Conservation (phyloP, 35 echinoderm and acorn worm genomes). For the Chiridota heheva region DNA sequence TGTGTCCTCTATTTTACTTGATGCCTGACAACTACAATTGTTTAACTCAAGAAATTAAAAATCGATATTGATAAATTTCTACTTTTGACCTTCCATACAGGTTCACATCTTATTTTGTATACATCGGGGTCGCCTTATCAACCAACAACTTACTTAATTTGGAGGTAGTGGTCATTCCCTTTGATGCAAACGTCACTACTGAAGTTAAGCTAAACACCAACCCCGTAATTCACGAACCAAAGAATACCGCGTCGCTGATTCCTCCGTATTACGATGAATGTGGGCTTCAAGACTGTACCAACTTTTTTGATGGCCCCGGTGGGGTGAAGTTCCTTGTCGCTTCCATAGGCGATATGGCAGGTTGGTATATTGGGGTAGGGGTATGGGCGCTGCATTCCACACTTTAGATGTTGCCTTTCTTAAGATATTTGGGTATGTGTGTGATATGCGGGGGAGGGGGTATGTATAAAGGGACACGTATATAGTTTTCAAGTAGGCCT, state of each 20-base stretch:
- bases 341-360: slow-evolving; percentile 40
- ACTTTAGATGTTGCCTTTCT: too few species aligned
- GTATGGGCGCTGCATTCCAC: too few species aligned
- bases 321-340: slow-evolving; percentile 30
- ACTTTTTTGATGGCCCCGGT: slow-evolving; percentile 21
- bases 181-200: not conserved
- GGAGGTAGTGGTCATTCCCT: not conserved
- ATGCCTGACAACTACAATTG: too few species aligned
- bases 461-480: too few species aligned
- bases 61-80: too few species aligned
- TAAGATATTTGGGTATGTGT: too few species aligned
- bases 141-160: slow-evolving; percentile 43
- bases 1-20: too few species aligned
- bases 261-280: slow-evolving; percentile 37
- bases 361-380: too few species aligned
- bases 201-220: not conserved
- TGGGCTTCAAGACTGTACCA: slow-evolving; percentile 17
- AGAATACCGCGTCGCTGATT: slow-evolving; percentile 20
- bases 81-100: too few species aligned
- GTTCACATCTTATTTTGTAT: slow-evolving; percentile 47
- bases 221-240: not conserved
- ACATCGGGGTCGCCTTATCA: slow-evolving; percentile 39
- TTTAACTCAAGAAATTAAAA: too few species aligned
- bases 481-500: too few species aligned
- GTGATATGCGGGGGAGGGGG: too few species aligned